These are phyloP conservation scores for Neoscelio sp. DNA, from an alignment of 2,888 invertebrate species.

Conservation along the genomic window DNA sequence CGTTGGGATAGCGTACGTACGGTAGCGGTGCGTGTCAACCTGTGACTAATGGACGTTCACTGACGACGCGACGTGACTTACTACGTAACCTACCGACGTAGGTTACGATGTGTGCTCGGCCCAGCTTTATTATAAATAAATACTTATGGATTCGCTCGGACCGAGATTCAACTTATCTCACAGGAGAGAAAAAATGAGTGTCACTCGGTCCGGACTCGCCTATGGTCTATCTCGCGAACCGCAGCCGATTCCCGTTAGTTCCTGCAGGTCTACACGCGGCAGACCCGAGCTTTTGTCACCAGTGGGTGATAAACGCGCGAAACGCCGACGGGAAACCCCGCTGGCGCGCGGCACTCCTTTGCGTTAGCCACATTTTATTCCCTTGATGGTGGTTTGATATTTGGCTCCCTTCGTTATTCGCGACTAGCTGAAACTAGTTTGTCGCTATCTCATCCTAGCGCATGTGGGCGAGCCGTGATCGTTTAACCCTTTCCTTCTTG, in stretches of 20 bases:
- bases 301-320: slow-evolving; percentile 4
- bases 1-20: slow-evolving; percentile 42
- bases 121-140: slow-evolving; percentile 57
- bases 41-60: slow-evolving; percentile 64
- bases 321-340: slow-evolving; percentile 6
- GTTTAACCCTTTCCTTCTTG: slow-evolving; percentile 15
- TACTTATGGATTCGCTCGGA: slow-evolving; percentile 26
- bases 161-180: slow-evolving; percentile 22
- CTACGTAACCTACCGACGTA: slow-evolving; percentile 43
- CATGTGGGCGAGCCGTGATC: slow-evolving; percentile 23
- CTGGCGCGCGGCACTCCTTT: not conserved
- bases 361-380: not conserved
- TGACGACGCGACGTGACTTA: slow-evolving; percentile 64
- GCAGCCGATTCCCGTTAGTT: slow-evolving; percentile 19
- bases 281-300: slow-evolving; percentile 15
- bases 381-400: too few species aligned
- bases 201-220: slow-evolving; percentile 15
- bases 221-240: slow-evolving; percentile 11
- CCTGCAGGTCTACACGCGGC: slow-evolving; percentile 8
- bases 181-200: slow-evolving; percentile 11
- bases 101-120: too few species aligned
- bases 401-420: not conserved
- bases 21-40: slow-evolving; percentile 68
- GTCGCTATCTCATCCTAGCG: not conserved
- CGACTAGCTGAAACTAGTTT: slow-evolving; percentile 11